Conservation (phyloP, 2,888 invertebrate genomes). For the Bugula neritina region DNA sequence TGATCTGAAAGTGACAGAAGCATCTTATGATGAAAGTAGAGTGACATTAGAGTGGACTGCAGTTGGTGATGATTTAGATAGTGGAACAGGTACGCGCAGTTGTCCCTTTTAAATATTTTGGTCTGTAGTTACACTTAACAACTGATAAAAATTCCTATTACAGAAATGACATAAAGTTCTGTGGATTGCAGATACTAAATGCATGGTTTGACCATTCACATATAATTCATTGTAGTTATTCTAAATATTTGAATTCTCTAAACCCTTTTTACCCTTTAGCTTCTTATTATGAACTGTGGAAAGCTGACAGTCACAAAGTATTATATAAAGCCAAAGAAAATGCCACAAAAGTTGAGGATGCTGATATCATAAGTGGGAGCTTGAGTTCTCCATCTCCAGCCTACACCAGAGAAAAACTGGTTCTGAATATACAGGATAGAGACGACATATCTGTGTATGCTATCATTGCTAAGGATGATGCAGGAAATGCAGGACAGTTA, state of each 20-base stretch:
- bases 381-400: neutral
- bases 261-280: neutral
- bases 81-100: constrained; percentile 17
- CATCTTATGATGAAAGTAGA: constrained; percentile 1
- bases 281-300: constrained; percentile 10
- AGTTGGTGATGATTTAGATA: constrained; percentile 25
- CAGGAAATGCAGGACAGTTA: neutral
- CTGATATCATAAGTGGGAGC: constrained; percentile 4
- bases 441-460: neutral
- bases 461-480: neutral
- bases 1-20: constrained; percentile 24
- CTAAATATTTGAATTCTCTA: no score
- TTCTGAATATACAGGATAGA: neutral
- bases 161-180: no score
- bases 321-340: neutral
- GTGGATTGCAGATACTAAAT: no score
- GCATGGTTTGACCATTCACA: no score
- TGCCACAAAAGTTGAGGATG: neutral
- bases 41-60: constrained; percentile 24
- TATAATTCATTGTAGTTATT: no score
- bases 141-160: no score
- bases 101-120: no score
- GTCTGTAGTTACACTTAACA: no score
- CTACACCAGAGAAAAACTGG: constrained; percentile 12
- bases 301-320: neutral